phyloP scores from a whole-genome alignment of 2,797 vertebrate genomes.

The Coluber constrictor region DNA sequence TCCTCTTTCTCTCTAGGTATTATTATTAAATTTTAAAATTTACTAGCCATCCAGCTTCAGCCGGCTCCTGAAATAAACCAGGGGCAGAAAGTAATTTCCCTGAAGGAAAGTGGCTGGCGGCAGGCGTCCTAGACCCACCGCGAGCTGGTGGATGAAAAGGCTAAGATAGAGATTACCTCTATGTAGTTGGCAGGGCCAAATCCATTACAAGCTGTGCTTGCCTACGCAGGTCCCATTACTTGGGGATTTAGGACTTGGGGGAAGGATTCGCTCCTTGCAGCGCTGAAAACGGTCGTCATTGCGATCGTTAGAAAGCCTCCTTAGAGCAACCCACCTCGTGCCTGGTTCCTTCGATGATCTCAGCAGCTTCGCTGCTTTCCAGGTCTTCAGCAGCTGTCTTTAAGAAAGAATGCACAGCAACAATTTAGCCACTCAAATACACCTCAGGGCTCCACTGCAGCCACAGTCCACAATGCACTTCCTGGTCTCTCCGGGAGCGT shows the following conservation, averaged over 20 bases:
- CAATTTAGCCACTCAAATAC: not conserved
- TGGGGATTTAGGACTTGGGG: not conserved
- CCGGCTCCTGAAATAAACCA: not conserved
- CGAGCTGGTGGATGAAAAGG: not conserved
- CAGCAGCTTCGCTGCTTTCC: slow-evolving; percentile 74
- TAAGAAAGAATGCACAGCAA: not conserved
- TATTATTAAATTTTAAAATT: not conserved
- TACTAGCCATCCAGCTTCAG: not conserved
- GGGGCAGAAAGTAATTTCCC: not conserved
- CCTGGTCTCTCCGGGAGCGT: not conserved
- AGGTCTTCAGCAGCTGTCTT: slow-evolving; percentile 74
- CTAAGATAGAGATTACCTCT: not conserved
- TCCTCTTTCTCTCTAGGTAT: not conserved
- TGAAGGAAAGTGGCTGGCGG: not conserved
- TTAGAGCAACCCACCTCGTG: slow-evolving; percentile 62
- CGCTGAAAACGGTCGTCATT: no score
- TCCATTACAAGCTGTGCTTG: not conserved
- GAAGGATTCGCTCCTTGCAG: not conserved
- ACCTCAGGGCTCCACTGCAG: not conserved
- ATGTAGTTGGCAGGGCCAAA: not conserved
- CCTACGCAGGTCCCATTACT: not conserved
- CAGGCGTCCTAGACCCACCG: not conserved
- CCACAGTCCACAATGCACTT: not conserved
- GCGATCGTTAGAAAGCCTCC: not conserved
- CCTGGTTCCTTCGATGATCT: slow-evolving; percentile 72